These are phyloP conservation scores for Mesocentrotus franciscanus DNA, from an alignment of 53 echinoderm and acorn worm species.

Conservation along the genomic window DNA sequence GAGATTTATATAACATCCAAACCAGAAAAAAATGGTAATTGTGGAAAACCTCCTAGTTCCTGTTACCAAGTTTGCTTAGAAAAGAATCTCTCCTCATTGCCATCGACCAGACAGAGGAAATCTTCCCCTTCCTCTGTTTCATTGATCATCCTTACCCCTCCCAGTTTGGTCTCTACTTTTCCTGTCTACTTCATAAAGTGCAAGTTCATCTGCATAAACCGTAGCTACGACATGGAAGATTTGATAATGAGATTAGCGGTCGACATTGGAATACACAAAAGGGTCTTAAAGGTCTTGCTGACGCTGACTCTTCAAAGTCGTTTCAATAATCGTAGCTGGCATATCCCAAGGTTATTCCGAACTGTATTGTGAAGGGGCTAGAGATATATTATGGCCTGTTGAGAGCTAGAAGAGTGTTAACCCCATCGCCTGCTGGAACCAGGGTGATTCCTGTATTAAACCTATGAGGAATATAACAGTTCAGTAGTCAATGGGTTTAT, in stretches of 20 bases:
- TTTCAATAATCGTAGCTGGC: neutral
- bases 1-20: neutral
- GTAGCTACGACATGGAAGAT: neutral
- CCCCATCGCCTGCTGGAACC: too few species aligned
- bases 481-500: too few species aligned
- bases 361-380: neutral
- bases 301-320: neutral
- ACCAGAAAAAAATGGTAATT: neutral
- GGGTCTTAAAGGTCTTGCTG: neutral
- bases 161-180: neutral
- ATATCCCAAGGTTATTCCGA: neutral
- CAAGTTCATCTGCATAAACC: constrained; percentile 31
- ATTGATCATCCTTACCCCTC: constrained; percentile 15
- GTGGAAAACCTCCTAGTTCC: neutral
- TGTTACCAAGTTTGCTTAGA: neutral
- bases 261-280: neutral
- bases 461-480: too few species aligned
- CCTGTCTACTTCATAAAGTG: neutral
- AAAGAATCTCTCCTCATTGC: neutral
- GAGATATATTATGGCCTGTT: neutral
- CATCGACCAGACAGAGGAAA: constrained; percentile 17
- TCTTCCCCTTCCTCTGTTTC: constrained; percentile 26
- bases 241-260: neutral
- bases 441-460: too few species aligned
- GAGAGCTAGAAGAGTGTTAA: neutral